phyloP scores from a whole-genome alignment of 2,113 vertebrate species.

The Callipepla californica region DNA sequence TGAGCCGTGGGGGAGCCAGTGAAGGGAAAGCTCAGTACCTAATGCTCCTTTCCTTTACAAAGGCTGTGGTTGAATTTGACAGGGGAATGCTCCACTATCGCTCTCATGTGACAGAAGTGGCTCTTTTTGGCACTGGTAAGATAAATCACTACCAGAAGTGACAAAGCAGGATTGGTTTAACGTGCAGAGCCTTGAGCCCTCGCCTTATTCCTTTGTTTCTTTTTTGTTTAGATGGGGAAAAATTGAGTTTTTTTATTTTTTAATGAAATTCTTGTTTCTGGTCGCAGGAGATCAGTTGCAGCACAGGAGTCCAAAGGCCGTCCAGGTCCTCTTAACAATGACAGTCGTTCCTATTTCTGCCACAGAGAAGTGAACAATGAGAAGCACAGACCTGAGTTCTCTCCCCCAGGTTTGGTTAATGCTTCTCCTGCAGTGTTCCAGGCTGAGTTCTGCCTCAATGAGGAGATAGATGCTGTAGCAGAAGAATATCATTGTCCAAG shows the following conservation, averaged over 20 bases:
- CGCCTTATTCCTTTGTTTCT: not conserved
- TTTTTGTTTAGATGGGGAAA: not conserved
- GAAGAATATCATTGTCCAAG: not conserved
- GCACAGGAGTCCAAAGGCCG: not conserved
- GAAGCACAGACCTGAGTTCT: not conserved
- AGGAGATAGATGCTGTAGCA: not conserved
- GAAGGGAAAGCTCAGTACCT: not conserved
- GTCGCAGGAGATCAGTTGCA: not conserved
- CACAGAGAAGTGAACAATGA: not conserved
- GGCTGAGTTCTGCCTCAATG: not conserved
- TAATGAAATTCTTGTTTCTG: not conserved
- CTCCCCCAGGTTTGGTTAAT: not conserved
- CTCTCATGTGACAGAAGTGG: fast-evolving
- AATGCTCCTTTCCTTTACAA: not conserved
- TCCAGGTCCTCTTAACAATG: not conserved
- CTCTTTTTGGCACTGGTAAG: not conserved
- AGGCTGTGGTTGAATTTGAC: not conserved
- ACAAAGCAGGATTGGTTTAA: not conserved
- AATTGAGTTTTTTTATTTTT: not conserved
- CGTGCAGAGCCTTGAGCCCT: not conserved
- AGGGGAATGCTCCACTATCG: not conserved
- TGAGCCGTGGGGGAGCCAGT: not conserved
- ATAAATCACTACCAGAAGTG: not conserved
- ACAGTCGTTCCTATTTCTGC: fast-evolving
- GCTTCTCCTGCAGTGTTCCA: not conserved